phyloP scores from a whole-genome alignment of 1,140 invertebrate species.

The Harlomillsia oculata region DNA sequence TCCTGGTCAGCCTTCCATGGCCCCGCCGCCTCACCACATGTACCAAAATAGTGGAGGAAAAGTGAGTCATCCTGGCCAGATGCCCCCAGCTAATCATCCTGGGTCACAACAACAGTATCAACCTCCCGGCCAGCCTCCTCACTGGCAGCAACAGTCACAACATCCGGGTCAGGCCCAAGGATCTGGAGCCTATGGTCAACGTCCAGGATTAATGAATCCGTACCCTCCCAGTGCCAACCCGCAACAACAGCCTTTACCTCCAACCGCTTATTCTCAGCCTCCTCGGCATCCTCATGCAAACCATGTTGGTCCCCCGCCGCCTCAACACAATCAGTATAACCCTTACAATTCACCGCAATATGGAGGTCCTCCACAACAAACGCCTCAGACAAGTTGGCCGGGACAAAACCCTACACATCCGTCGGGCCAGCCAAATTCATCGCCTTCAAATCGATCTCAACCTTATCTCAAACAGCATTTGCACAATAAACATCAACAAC shows the following conservation, averaged over 20 bases:
- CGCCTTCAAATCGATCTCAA: constrained; percentile 31
- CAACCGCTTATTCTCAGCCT: constrained; percentile 24
- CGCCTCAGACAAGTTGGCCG: constrained; percentile 34
- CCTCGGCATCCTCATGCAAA: constrained; percentile 28
- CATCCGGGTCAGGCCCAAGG: too few relatives aligned
- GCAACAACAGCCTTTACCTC: constrained; percentile 23
- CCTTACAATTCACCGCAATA: constrained; percentile 23
- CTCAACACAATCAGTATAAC: constrained; percentile 24
- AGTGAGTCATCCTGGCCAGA: constrained; percentile 21
- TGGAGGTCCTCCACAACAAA: constrained; percentile 34
- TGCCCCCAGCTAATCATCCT: constrained; percentile 27
- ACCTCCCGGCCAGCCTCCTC: constrained; percentile 21
- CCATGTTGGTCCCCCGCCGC: constrained; percentile 24
- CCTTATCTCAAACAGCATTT: constrained; percentile 57
- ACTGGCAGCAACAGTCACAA: constrained; percentile 17
- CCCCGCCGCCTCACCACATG: constrained; percentile 50
- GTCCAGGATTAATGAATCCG: not conserved
- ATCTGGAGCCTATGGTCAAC: not conserved
- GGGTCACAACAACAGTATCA: constrained; percentile 23
- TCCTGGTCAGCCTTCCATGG: constrained; percentile 48
- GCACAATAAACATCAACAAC: constrained; percentile 36
- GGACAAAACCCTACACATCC: constrained; percentile 7
- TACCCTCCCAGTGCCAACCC: constrained; percentile 8
- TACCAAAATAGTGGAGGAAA: constrained; percentile 44
- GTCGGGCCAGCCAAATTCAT: constrained; percentile 16